phyloP scores from a whole-genome alignment of 2,113 vertebrate genomes.

The Cygnus buccinator region DNA sequence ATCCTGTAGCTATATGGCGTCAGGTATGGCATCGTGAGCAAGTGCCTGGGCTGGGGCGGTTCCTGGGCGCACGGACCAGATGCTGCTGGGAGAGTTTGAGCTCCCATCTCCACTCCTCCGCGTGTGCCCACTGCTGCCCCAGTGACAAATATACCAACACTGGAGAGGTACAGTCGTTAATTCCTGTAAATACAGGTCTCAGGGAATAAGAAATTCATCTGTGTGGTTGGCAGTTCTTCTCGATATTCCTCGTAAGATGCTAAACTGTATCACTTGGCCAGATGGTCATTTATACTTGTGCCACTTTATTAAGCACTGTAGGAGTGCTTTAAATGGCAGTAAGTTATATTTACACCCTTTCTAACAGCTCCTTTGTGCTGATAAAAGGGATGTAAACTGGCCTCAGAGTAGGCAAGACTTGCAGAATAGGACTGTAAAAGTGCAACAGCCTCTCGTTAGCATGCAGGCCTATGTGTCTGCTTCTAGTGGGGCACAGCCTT shows the following conservation, averaged over 20 bases:
- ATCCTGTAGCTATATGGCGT: not conserved
- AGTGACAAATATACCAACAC: not conserved
- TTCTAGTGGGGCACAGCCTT: not conserved
- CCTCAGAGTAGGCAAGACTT: not conserved
- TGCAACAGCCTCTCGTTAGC: not conserved
- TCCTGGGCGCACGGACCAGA: not conserved
- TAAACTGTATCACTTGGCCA: not conserved
- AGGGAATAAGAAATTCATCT: not conserved
- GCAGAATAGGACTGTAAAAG: not conserved
- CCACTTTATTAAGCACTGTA: not conserved
- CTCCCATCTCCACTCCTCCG: accelerated
- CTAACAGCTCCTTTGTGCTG: not conserved
- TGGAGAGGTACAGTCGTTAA: not conserved
- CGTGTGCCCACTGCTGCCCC: not conserved
- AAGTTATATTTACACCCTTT: not conserved
- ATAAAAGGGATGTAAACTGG: not conserved
- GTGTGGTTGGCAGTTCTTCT: not conserved
- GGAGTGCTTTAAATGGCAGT: not conserved
- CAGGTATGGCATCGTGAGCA: not conserved
- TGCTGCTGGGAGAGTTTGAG: not conserved
- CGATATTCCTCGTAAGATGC: not conserved
- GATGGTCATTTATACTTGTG: not conserved
- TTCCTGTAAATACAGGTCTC: not conserved
- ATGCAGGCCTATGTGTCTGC: not conserved
- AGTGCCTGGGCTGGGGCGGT: not conserved